Evolutionary conservation across 2,113 vertebrate species (phyloP), one percentile per base, ranked within the genome.

Genomic region (Pluvianellus socialis): DNA sequence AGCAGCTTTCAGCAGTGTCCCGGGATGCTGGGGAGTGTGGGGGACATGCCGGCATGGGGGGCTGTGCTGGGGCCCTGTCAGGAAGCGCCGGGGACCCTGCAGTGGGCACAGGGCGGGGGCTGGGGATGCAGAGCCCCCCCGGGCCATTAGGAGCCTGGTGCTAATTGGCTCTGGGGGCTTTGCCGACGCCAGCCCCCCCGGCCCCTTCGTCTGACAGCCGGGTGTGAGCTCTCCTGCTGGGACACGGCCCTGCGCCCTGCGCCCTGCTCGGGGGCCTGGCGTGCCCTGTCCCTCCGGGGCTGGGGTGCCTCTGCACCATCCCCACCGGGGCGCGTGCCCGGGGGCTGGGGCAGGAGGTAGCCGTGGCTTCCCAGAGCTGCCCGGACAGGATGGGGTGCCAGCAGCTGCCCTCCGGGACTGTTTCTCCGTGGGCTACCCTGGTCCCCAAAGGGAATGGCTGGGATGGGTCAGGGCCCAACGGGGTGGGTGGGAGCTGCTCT

Each of bases 91-190:
- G 67, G 45, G 42, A 65, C 38, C 30, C 55, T 3, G 27, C 3
- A 6, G 38, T 50, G 18, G 82, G 59, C 17, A 14, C 0, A 3
- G 67, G 33, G 40, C 4, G 10, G 76, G 42, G 42, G 32, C 8
- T 0, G 1, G 35, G 63, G 35, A 23, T 4, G 5, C 3, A 20
- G 62, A 81, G 21, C 22, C n/a, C 84, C 85, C 28, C 28, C 5
- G 3, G 79, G 82, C 92, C 14, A 7, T 95, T 95, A 73, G 68
- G 88, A 95, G 30, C 88, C 75, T 17, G 72, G 95, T 96, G 95
- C 86, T 95, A 95, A 95, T 86, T 97, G 95, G 88, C 88, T 88
- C 82, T 49, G 92, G 93, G 87, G 92, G 79, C 91, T 91, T 6
- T 0, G 14, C 75, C 21, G 96, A 93, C 94, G 94, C 95, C 96